Evolutionary conservation across 2,888 invertebrate species (phyloP), one percentile per base, ranked within the genome.

Genomic region (Tholera decimalis): DNA sequence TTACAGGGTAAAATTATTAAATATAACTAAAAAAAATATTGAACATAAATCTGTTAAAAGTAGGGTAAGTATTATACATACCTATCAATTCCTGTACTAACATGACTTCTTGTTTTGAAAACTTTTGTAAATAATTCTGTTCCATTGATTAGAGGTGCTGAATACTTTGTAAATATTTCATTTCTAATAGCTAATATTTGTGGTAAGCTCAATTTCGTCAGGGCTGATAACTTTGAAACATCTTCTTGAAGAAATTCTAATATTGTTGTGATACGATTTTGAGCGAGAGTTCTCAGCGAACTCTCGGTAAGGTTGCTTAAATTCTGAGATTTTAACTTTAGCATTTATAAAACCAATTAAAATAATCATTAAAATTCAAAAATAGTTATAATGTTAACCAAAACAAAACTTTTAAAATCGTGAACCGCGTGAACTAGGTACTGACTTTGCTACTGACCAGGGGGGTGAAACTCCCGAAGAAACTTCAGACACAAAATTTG

Each of bases 231-330:
- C 78, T 96, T 96, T 66, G 96, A 96, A 18, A 93, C 87, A 81
- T 97, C 96, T 82, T 96, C 95, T 76, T 94, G 88, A 64, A 97
- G 87, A 87, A 97, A 97, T 82, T 97, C 96, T 37, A 95, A 83
- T 43, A 96, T 88, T 11, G 96, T 96, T 68, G 83, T 90, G 66
- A 97, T 96, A 58, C 96, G 94, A 82, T 96, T 96, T 61, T 91
- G 91, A 47, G 90, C 81, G n/a, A 97, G 91, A 67, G 82, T 83
- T 73, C 93, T 89, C 30, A 97, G 53, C 28, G 94, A 81, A 64
- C 81, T 84, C 68, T 95, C 91, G 3, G 93, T 91, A 15, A 97
- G 73, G 37, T 84, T 58, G 18, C 37, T 33, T 50, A 90, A 83
- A 28, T 88, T 83, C 66, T 85, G 78, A 3, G 62, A 53, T 64